Evolutionary conservation across 2,113 vertebrate genomes (phyloP), one percentile per base, ranked within the genome.

Genomic region (Taurulus bubalis): DNA sequence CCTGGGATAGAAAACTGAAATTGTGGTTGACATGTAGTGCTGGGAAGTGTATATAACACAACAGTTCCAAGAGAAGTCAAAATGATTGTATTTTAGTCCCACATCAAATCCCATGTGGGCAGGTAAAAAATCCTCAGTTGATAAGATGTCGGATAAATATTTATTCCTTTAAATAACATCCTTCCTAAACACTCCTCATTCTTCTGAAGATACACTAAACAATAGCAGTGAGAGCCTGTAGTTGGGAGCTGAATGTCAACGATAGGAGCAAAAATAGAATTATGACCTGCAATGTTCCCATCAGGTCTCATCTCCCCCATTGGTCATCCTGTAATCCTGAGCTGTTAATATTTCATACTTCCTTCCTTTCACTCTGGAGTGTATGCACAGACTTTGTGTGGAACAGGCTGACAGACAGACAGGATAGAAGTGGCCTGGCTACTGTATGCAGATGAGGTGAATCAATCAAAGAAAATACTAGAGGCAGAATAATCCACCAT

Each of bases 301-400:
- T 89, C 80, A 82, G 60, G 38, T 88, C 84, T 86, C 69, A 77
- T 84, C 85, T 82, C 64, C 77, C 85, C 89, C 70, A 77, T 16
- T 63, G 87, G 80, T 64, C 79, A 12, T 64, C 79, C 75, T 77
- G 83, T 82, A 90, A 90, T 89, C 74, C 80, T 80, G 47, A 73
- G 79, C 38, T 28, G 65, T 93, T 82, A 91, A 94, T 94, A 93
- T 92, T 92, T 94, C 58, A 94, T 92, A 60, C 78, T 69, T 89
- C 42, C 74, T 88, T 78, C 79, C 67, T 76, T 87, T 51, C 59
- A 74, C 73, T 84, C 18, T 4, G 63, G 77, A 83, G 75, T 67
- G 72, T 84, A 63, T 77, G 79, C 89, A 75, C 81, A 53, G 70
- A 80, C 77, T 56, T 56, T 53, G 62, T 58, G 69, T 62, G 63